phyloP scores from a whole-genome alignment of 2,797 vertebrate species.

The Simalia tracyae region DNA sequence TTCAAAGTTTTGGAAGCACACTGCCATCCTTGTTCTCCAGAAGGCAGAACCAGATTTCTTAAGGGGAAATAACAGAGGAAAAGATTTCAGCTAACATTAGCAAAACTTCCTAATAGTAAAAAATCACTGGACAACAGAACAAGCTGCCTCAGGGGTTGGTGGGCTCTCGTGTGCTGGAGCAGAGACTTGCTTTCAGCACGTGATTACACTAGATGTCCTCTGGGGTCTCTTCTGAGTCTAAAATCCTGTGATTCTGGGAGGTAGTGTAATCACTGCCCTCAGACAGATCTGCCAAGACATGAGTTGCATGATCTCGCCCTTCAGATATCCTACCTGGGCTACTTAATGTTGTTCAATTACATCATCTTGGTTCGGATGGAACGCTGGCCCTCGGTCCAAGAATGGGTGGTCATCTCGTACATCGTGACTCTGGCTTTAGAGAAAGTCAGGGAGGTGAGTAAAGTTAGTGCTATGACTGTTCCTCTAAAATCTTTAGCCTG shows the following conservation, averaged over 20 bases:
- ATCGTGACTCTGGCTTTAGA: constrained; percentile 92
- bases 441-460: constrained; percentile 93
- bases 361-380: constrained; percentile 98
- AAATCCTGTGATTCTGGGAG: not conserved
- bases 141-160: not conserved
- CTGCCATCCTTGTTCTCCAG: not conserved
- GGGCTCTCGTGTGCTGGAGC: not conserved
- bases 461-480: not conserved
- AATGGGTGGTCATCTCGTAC: constrained; percentile 95
- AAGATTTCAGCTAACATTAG: not conserved
- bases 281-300: not conserved
- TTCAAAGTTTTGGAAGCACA: not conserved
- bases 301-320: not conserved
- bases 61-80: not conserved
- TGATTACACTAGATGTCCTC: not conserved
- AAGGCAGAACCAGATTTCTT: not conserved
- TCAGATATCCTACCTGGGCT: constrained; percentile 93
- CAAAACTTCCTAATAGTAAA: not conserved
- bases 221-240: not conserved
- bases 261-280: not conserved
- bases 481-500: not conserved
- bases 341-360: constrained; percentile 96
- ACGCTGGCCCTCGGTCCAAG: constrained; percentile 89
- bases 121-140: not conserved
- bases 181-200: not conserved